A percentile compares a stretch with the other conserved stretches of the same genome.
Conservation (phyloP, 2,888 invertebrate species). For the Lutraria lutraria region DNA sequence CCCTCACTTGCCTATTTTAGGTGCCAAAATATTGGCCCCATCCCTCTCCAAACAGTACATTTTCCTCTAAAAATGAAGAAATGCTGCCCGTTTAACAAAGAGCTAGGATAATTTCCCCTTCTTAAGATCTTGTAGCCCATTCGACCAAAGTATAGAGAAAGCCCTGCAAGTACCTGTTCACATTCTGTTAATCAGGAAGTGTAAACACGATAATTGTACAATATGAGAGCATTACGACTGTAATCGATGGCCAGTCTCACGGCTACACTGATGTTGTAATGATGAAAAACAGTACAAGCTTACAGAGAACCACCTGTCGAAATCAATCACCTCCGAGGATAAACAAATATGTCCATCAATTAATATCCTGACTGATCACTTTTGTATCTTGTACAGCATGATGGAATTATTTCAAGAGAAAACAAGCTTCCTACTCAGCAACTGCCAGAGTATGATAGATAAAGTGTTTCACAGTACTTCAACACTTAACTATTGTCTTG, state of each 20-base stretch:
- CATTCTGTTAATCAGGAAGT: background rate
- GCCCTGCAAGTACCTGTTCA: background rate
- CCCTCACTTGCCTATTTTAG: no score
- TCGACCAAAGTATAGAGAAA: no score
- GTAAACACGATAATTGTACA: background rate
- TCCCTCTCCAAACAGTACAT: no score
- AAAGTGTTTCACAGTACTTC: background rate
- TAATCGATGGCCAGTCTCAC: background rate
- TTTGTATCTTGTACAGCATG: background rate
- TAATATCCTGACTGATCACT: background rate
- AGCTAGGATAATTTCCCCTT: no score
- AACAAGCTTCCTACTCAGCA: background rate
- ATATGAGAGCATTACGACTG: background rate
- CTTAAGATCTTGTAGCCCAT: no score
- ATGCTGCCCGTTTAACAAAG: no score
- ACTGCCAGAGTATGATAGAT: background rate
- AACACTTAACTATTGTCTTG: background rate
- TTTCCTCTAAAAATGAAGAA: no score
- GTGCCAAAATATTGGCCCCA: no score
- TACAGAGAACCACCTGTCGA: background rate
- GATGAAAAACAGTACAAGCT: background rate
- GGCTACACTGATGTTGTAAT: background rate
- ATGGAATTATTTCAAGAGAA: background rate
- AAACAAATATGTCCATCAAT: slow-evolving; percentile 5
- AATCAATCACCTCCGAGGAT: background rate